phyloP scores from a whole-genome alignment of 2,797 vertebrate species.

The Spinibarbus caldwelli region DNA sequence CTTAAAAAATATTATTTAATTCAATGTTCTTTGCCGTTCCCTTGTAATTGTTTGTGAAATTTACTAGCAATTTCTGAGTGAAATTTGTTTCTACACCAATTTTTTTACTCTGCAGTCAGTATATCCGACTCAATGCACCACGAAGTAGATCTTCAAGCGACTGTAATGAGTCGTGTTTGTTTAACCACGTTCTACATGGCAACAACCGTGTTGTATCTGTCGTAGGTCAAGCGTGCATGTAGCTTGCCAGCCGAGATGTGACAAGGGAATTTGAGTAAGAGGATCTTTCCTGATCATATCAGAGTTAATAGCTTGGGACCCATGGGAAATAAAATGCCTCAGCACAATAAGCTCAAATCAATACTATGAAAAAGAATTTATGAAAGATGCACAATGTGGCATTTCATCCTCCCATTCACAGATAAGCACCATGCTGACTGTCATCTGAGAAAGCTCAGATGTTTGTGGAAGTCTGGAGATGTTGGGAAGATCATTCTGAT shows the following conservation, averaged over 20 bases:
- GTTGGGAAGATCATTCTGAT: conserved; percentile 24
- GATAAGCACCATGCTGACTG: conserved; percentile 75
- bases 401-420: conserved; percentile 77
- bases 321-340: conserved; percentile 72
- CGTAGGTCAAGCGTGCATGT: conserved; percentile 59
- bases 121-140: not conserved
- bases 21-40: not conserved
- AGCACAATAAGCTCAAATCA: conserved; percentile 81
- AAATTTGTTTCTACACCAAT: not conserved
- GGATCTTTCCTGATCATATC: conserved; percentile 66
- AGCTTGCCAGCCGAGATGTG: conserved; percentile 56
- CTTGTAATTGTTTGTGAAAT: not conserved
- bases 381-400: conserved; percentile 78
- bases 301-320: conserved; percentile 69
- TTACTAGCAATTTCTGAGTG: not conserved
- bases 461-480: conserved; percentile 17
- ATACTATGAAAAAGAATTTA: conserved; percentile 79
- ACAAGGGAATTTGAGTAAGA: conserved; percentile 63
- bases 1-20: not conserved
- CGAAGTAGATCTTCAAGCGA: not conserved
- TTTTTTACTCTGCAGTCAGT: not conserved
- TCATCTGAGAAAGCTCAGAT: conserved; percentile 72
- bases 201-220: conserved; percentile 60
- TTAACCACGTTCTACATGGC: conserved; percentile 49
- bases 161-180: conserved; percentile 39